Percentiles rank a stretch among this genome's conserved stretches.
These are phyloP conservation scores for Latheticus oryzae DNA, from an alignment of 2,888 invertebrate genomes.

Conservation along the genomic window DNA sequence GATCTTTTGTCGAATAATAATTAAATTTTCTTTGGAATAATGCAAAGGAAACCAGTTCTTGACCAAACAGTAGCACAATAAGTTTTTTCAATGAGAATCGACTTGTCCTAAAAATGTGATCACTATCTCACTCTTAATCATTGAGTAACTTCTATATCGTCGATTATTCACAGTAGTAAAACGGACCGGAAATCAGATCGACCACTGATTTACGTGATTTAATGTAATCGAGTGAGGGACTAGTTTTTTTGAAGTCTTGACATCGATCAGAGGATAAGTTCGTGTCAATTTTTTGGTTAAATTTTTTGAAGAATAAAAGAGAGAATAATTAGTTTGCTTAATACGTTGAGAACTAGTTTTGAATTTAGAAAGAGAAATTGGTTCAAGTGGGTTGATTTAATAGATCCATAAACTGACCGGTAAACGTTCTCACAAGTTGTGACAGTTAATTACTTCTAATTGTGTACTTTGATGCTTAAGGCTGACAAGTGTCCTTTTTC, in stretches of 20 bases:
- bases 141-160: too few relatives aligned
- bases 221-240: slow-evolving; percentile 17
- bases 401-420: slow-evolving; percentile 21
- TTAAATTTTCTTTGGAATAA: too few relatives aligned
- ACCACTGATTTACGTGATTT: slow-evolving; percentile 41
- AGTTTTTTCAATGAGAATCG: slow-evolving; percentile 27
- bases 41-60: slow-evolving; percentile 14
- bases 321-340: too few relatives aligned
- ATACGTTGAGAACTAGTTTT: too few relatives aligned
- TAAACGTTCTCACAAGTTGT: slow-evolving; percentile 24
- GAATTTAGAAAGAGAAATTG: too few relatives aligned
- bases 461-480: slow-evolving; percentile 27
- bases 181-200: slow-evolving; percentile 41
- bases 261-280: slow-evolving; percentile 8
- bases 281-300: too few relatives aligned
- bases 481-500: slow-evolving; percentile 35
- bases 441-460: slow-evolving; percentile 39
- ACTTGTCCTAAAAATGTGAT: slow-evolving; percentile 20
- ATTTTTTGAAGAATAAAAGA: too few relatives aligned
- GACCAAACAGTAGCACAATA: slow-evolving; percentile 23
- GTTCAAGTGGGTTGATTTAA: slow-evolving; percentile 26
- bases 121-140: slow-evolving; percentile 15
- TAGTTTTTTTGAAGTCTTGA: slow-evolving; percentile 13
- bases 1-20: too few relatives aligned
- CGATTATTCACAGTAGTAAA: slow-evolving; percentile 34